Evolutionary conservation across 2,113 vertebrate genomes (phyloP).

Genomic region (Leptodactylus fuscus): DNA sequence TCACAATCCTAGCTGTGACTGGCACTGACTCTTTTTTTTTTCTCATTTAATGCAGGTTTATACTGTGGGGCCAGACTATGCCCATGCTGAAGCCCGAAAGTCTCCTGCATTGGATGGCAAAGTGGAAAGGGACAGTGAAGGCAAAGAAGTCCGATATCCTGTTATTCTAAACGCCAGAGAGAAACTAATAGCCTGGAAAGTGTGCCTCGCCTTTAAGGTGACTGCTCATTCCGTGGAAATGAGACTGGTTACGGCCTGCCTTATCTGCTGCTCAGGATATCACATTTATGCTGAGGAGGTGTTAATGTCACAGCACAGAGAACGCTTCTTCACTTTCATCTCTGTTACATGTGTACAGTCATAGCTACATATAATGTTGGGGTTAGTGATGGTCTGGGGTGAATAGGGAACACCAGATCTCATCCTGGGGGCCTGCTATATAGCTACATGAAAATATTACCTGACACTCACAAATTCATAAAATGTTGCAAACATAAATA

Average conservation of each 20-base stretch:
- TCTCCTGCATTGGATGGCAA: constrained; percentile 90
- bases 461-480: too few species aligned
- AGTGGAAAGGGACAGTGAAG: constrained; percentile 89
- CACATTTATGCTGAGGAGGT: neutral
- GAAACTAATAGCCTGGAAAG: constrained; percentile 92
- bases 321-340: neutral
- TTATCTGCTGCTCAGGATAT: neutral
- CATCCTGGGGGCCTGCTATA: too few species aligned
- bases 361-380: too few species aligned
- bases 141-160: constrained; percentile 90
- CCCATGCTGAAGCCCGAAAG: constrained; percentile 89
- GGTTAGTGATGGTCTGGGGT: too few species aligned
- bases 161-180: constrained; percentile 90
- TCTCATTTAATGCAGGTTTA: constrained; percentile 79
- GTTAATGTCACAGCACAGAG: neutral
- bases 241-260: neutral
- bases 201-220: constrained; percentile 92
- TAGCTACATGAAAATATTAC: too few species aligned
- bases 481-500: too few species aligned
- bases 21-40: neutral
- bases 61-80: constrained; percentile 90
- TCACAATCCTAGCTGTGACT: neutral
- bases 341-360: too few species aligned
- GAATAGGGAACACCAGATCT: too few species aligned
- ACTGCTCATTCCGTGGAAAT: constrained; percentile 66